Percentiles rank a stretch among this genome's conserved stretches.
Conservation (phyloP, 1,140 invertebrate species). For the Kradibia gibbosae region DNA sequence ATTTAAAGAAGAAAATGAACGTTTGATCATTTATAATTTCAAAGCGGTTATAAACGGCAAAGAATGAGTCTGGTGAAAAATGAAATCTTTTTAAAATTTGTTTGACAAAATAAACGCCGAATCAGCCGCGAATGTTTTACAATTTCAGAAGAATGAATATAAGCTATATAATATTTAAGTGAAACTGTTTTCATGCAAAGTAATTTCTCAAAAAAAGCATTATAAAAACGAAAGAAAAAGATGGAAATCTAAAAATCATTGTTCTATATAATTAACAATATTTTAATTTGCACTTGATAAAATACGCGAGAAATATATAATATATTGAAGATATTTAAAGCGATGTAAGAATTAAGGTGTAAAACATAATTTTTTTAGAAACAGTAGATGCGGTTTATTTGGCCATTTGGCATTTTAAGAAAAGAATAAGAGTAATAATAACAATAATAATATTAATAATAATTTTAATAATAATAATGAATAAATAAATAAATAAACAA, state of each 20-base stretch:
- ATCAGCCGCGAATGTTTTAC: constrained; percentile 30
- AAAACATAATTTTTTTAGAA: constrained; percentile 60
- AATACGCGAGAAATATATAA: constrained; percentile 63
- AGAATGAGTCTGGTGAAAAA: constrained; percentile 1
- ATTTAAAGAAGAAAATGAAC: constrained; percentile 21
- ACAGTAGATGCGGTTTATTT: constrained; percentile 47
- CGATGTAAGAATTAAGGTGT: constrained; percentile 53
- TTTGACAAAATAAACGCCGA: constrained; percentile 34
- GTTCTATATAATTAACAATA: constrained; percentile 62
- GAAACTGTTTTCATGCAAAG: constrained; percentile 40
- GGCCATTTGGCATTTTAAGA: constrained; percentile 21
- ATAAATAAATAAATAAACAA: constrained; percentile 12
- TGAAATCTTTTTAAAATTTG: constrained; percentile 30
- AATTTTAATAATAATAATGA: too few species aligned
- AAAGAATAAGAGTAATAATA: too few species aligned
- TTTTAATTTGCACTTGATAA: constrained; percentile 63
- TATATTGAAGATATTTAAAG: constrained; percentile 64
- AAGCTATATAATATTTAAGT: constrained; percentile 42
- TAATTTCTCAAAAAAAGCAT: constrained; percentile 21
- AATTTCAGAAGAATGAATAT: constrained; percentile 28
- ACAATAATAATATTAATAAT: too few species aligned
- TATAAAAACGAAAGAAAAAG: constrained; percentile 18
- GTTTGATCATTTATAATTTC: constrained; percentile 30
- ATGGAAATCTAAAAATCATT: constrained; percentile 39
- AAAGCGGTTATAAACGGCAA: constrained; percentile 13